These are phyloP conservation scores for Hystrix brachyura DNA, from an alignment of 2,113 vertebrate species.

Conservation along the genomic window DNA sequence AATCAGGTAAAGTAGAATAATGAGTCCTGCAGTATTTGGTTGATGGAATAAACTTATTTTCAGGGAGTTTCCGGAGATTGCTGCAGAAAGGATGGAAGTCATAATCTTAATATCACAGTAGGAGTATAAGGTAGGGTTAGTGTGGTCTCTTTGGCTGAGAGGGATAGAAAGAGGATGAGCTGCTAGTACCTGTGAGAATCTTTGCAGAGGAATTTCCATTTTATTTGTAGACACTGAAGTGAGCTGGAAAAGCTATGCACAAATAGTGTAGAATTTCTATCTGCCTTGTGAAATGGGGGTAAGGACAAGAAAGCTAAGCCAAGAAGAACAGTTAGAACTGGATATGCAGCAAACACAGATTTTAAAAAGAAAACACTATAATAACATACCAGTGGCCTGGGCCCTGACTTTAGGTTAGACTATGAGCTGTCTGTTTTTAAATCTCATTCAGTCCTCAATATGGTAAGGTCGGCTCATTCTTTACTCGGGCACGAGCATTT, in stretches of 20 bases:
- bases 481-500: not conserved
- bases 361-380: not conserved
- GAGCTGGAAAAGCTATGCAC: not conserved
- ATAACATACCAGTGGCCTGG: not conserved
- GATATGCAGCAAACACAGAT: not conserved
- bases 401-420: not conserved
- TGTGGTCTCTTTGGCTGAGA: not conserved
- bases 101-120: not conserved
- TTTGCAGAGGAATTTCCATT: not conserved
- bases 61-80: not conserved
- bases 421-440: not conserved
- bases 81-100: not conserved
- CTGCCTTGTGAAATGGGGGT: not conserved
- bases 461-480: not conserved
- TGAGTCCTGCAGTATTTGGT: not conserved
- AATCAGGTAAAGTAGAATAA: slow-evolving; percentile 15
- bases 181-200: not conserved
- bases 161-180: not conserved
- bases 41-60: not conserved
- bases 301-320: not conserved
- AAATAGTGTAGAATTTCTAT: slow-evolving; percentile 29
- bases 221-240: not conserved
- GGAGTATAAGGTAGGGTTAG: not conserved
- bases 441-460: not conserved
- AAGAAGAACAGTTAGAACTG: slow-evolving; percentile 12